These are phyloP conservation scores for Troides aeacus DNA, from an alignment of 2,888 invertebrate genomes.

Conservation along the genomic window DNA sequence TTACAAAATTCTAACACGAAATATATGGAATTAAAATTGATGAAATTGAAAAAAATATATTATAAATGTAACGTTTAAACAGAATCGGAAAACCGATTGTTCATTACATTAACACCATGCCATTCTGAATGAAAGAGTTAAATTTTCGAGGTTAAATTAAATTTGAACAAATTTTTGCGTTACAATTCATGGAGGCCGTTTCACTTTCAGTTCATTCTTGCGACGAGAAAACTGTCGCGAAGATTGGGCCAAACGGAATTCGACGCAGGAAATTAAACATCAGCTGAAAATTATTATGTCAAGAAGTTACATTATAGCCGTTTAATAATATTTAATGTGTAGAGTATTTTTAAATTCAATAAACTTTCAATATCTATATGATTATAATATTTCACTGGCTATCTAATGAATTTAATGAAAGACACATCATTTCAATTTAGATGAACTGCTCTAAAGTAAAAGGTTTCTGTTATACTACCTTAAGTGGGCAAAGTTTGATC, in stretches of 20 bases:
- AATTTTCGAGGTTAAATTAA: constrained; percentile 71
- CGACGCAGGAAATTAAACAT: neutral
- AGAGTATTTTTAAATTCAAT: neutral
- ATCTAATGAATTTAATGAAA: too few species aligned
- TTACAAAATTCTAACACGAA: too few species aligned
- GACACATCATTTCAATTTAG: too few species aligned
- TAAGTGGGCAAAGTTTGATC: too few species aligned
- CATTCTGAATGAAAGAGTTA: constrained; percentile 69
- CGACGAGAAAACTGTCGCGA: neutral
- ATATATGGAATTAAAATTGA: too few species aligned
- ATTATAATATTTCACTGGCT: neutral
- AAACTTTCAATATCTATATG: neutral
- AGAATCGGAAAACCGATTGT: constrained; percentile 66
- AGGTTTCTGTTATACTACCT: too few species aligned
- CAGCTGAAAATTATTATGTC: neutral
- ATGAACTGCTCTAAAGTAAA: too few species aligned
- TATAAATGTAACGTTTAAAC: neutral
- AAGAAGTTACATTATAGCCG: neutral
- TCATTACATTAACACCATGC: constrained; percentile 73
- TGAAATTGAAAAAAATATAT: too few species aligned
- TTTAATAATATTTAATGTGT: neutral
- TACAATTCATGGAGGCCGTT: constrained; percentile 63
- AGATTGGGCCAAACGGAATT: neutral
- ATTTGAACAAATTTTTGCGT: constrained; percentile 64
- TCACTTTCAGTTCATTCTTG: constrained; percentile 38